Conservation (phyloP, 2,797 vertebrate species). For the Chelmon rostratus region DNA sequence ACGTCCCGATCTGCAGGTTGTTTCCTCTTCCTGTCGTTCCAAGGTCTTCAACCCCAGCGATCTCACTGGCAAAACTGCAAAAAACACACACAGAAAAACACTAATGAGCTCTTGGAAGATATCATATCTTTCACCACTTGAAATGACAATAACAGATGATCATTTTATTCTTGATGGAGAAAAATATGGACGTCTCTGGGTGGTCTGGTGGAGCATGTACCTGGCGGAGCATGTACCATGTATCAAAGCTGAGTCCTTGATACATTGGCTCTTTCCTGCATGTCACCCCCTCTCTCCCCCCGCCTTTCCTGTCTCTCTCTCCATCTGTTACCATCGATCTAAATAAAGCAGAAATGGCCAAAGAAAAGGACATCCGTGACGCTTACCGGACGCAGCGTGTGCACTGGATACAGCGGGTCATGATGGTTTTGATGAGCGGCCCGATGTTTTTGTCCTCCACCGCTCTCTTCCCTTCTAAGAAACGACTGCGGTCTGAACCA, state of each 20-base stretch:
- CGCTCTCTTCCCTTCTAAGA: slow-evolving; percentile 94
- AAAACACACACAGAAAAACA: background rate
- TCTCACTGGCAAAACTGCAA: slow-evolving; percentile 95
- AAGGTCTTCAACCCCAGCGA: slow-evolving; percentile 97
- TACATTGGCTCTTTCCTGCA: too few relatives aligned
- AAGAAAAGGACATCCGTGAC: too few relatives aligned
- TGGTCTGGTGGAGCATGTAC: too few relatives aligned
- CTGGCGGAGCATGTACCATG: too few relatives aligned
- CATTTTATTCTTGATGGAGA: rapidly evolving
- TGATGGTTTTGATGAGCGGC: slow-evolving; percentile 97
- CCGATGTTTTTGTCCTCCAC: slow-evolving; percentile 99
- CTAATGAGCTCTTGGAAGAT: background rate
- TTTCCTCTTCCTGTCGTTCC: slow-evolving; percentile 98
- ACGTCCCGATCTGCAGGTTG: slow-evolving; percentile 96
- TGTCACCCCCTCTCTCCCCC: too few relatives aligned
- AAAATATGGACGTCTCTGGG: background rate
- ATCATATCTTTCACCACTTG: background rate
- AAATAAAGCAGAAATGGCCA: too few relatives aligned
- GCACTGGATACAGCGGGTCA: slow-evolving; percentile 99
- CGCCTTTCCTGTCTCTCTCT: too few relatives aligned
- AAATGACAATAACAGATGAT: background rate
- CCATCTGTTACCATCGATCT: too few relatives aligned
- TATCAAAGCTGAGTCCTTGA: too few relatives aligned
- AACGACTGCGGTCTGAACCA: slow-evolving; percentile 96
- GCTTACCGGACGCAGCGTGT: slow-evolving; percentile 95